These are phyloP conservation scores for Melanostigma gelatinosum DNA, from an alignment of 2,113 vertebrate genomes.

Conservation along the genomic window DNA sequence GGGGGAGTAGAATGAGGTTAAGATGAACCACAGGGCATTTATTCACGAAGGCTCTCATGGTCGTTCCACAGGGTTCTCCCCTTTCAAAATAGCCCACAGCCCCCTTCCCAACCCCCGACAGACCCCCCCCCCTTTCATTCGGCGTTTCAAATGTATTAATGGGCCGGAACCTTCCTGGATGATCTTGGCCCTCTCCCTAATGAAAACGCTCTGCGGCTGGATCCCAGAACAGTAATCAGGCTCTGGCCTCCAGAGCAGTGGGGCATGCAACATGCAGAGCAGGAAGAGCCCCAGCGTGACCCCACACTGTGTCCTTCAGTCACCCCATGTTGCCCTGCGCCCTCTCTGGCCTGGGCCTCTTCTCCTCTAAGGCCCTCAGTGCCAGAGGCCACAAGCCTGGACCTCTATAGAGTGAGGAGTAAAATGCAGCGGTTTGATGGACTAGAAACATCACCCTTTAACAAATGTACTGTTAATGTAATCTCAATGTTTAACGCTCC, in stretches of 20 bases:
- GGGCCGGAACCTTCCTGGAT: conserved; percentile 86
- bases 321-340: conserved; percentile 73
- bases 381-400: conserved; percentile 53
- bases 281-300: conserved; percentile 79
- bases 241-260: conserved; percentile 73
- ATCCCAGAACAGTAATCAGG: conserved; percentile 83
- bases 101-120: conserved; percentile 54
- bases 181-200: conserved; percentile 86
- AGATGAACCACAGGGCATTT: conserved; percentile 82
- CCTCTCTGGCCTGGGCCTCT: conserved; percentile 70
- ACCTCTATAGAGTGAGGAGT: conserved; percentile 33
- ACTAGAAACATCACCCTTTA: conserved; percentile 48
- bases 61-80: conserved; percentile 81
- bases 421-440: conserved; percentile 55
- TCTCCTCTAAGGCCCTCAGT: conserved; percentile 45
- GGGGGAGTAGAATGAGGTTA: conserved; percentile 64
- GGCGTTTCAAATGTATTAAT: conserved; percentile 88
- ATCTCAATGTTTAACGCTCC: conserved; percentile 49
- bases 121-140: conserved; percentile 75
- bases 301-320: conserved; percentile 73
- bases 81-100: conserved; percentile 84
- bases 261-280: conserved; percentile 72
- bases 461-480: conserved; percentile 62
- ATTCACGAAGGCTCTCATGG: conserved; percentile 80
- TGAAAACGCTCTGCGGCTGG: conserved; percentile 82